Evolutionary conservation across 2,888 invertebrate genomes (phyloP), one percentile per base, ranked within the genome.

Genomic region (Phrixothrix hirtus): DNA sequence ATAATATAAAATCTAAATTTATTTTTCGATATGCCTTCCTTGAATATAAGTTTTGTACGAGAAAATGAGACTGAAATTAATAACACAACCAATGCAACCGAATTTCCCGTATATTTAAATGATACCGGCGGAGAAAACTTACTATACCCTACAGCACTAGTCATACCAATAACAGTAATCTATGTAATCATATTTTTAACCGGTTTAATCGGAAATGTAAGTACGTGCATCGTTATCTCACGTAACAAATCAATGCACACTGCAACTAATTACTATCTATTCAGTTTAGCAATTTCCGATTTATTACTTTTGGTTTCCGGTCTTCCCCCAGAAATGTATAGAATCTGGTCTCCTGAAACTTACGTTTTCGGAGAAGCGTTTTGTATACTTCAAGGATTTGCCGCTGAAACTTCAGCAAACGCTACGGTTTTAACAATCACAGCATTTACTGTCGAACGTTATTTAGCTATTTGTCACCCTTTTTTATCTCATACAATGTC

Each of bases 281-380:
- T 93, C 76, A 91, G 89, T 71, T 76, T 92, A 70, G 90, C 93
- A 3, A 81, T 92, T 55, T 92, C 92, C 1, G 93, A 93, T 73
- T 80, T 93, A 26, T 76, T 92, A 14, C 77, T 92, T 10, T 76
- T 92, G 10, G 74, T 90, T 0, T 83, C 89, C 55, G 93, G 92
- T 0, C 83, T 92, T 65, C 92, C 92, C 0, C 87, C 87, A 60
- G 93, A 93, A 79, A 85, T 90, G 72, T 87, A 89, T 70, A 81
- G 82, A 27, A 85, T 88, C 47, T 89, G 89, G 88, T 85, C 81
- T 1, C 86, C 86, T 63, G 87, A 87, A 79, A 87, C 87, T 0
- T 89, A 89, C 66, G 79, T 86, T 1, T 88, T 93, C 68, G 92
- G 92, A 0, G 85, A 87, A 58, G 79, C 81, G 1, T 89, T 92